Percentiles rank a stretch among this genome's conserved stretches.
phyloP scores from a whole-genome alignment of 2,113 vertebrate genomes.

The Lepus timidus region DNA sequence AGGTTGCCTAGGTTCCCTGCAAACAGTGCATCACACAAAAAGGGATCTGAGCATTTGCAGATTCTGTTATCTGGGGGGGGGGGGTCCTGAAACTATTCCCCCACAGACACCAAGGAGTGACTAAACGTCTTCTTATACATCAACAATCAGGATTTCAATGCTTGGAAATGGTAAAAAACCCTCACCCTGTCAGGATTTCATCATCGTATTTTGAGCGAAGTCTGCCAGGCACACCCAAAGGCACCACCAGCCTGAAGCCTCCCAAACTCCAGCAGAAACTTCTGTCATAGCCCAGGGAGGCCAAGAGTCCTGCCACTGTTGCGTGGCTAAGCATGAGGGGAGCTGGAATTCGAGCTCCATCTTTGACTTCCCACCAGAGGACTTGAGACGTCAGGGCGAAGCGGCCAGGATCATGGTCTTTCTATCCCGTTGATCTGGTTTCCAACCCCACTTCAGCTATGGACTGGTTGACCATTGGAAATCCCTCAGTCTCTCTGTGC shows the following conservation, averaged over 20 bases:
- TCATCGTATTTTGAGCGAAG: not conserved
- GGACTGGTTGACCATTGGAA: not conserved
- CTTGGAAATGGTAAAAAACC: not conserved
- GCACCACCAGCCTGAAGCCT: not conserved
- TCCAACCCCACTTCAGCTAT: not conserved
- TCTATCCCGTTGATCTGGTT: not conserved
- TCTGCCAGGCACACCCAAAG: not conserved
- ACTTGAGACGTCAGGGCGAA: not conserved
- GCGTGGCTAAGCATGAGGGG: not conserved
- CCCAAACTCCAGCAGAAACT: not conserved
- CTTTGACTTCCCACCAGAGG: not conserved
- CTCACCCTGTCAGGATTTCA: not conserved
- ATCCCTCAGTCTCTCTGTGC: not conserved
- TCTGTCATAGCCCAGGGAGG: not conserved
- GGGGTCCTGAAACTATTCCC: not conserved
- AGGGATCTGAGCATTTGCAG: not conserved
- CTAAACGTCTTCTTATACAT: not conserved
- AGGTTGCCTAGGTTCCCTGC: not conserved
- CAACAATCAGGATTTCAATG: not conserved
- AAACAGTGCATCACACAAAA: not conserved
- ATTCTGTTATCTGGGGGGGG: not conserved
- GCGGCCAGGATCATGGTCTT: accelerated
- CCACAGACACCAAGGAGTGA: not conserved
- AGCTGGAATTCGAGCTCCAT: not conserved
- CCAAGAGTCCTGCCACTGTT: not conserved